These are phyloP conservation scores for Pimpla rufipes DNA, from an alignment of 2,888 invertebrate genomes.

Conservation along the genomic window DNA sequence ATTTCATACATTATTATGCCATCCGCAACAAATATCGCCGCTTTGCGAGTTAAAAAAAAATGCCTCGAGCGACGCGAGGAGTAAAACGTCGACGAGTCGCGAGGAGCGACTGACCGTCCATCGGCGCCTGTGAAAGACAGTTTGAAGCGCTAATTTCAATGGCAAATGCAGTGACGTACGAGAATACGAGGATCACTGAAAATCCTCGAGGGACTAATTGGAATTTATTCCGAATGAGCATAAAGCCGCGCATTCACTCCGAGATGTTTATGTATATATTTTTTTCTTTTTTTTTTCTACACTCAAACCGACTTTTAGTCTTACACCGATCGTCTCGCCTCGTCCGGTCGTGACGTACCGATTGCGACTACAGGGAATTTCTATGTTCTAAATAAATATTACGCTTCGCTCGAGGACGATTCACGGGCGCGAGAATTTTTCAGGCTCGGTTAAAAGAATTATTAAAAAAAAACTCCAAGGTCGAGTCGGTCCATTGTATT, in stretches of 20 bases:
- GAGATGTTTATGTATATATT: neutral
- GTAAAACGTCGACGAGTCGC: too few species aligned
- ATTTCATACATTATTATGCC: too few species aligned
- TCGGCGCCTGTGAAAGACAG: neutral
- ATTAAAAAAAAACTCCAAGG: neutral
- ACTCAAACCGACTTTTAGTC: neutral
- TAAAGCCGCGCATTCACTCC: neutral
- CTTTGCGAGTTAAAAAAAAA: too few species aligned
- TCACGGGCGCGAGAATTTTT: neutral
- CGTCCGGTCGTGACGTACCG: constrained; percentile 18
- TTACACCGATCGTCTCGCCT: constrained; percentile 16
- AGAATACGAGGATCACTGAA: neutral
- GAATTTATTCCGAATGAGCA: constrained; percentile 11
- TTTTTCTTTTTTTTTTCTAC: neutral
- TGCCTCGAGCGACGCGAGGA: too few species aligned
- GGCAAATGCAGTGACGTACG: constrained; percentile 26
- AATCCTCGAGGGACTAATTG: constrained; percentile 17
- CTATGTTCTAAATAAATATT: constrained; percentile 48
- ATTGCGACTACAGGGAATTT: constrained; percentile 27
- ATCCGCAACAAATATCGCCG: too few species aligned
- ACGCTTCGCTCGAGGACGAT: neutral
- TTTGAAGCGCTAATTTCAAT: constrained; percentile 29
- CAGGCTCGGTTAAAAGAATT: neutral
- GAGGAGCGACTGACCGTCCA: too few species aligned
- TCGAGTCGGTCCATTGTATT: neutral